A percentile compares a stretch with the other conserved stretches of the same genome.
Evolutionary conservation across 1,140 invertebrate genomes (phyloP).

Genomic region (Popillia japonica): DNA sequence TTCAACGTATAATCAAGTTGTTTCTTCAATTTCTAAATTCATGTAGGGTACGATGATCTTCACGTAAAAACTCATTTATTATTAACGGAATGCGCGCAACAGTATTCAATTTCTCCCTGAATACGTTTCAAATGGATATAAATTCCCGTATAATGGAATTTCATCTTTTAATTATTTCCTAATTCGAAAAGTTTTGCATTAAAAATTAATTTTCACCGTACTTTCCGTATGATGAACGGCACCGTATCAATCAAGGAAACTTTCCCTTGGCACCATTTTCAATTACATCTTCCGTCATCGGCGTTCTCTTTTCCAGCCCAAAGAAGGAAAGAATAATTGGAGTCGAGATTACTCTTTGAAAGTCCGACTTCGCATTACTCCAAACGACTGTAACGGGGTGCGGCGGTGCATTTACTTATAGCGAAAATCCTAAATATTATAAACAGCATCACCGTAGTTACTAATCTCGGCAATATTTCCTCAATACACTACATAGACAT

Average conservation of each 20-base stretch:
- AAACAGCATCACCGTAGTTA: not conserved
- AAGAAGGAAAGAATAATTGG: constrained; percentile 21
- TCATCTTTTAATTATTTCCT: constrained; percentile 2
- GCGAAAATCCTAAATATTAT: not conserved
- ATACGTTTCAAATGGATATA: not conserved
- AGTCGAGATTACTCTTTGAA: constrained; percentile 16
- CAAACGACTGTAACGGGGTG: not conserved
- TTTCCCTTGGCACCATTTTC: not conserved
- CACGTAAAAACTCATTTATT: not conserved
- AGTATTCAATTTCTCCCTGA: not conserved
- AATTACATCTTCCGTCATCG: not conserved
- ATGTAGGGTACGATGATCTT: not conserved
- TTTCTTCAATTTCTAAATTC: not conserved
- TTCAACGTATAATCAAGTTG: not conserved
- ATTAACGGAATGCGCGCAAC: not conserved
- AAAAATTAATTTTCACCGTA: constrained; percentile 8
- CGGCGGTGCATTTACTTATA: constrained; percentile 1
- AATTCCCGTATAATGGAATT: not conserved
- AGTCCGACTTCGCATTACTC: not conserved
- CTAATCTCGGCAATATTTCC: not conserved
- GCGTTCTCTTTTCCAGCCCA: not conserved
- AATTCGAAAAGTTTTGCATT: constrained; percentile 4
- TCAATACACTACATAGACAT: not conserved
- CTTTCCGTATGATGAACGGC: not conserved
- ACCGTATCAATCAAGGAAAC: constrained; percentile 17